Evolutionary conservation across 1,140 invertebrate species (phyloP), one percentile per base, ranked within the genome.

Genomic region (Pachypeltis micranthus): DNA sequence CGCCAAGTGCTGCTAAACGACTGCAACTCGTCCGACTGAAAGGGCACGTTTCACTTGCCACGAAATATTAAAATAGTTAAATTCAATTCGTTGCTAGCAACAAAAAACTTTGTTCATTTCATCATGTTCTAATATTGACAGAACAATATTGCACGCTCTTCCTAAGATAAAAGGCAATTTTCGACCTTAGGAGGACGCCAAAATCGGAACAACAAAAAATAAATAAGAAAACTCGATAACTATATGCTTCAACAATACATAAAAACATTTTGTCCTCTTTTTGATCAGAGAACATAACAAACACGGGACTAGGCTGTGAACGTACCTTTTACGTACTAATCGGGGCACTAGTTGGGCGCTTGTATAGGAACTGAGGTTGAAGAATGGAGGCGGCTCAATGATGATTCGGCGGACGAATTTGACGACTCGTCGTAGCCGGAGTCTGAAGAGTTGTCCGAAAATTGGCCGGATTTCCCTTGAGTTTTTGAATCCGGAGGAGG

Each of bases 361-460:
- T 62, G 44, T 62, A 28, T 51, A 51, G 47, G 25, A 62, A 51
- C 60, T 51, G 44, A 23, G 44, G 64, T 26, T 55, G 55, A 26
- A 25, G 44, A 57, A 25, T 34, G 29, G 60, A 4, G 12, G 47
- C 7, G 12, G 47, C 12, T 16, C 4, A 21, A 4, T 10, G 7
- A 16, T 10, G 47, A 51, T 21, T 59, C 44, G 62, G 61, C 16
- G 51, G 57, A 44, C 25, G 60, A 80, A 71, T 82, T 83, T 25
- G 80, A 81, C 56, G 78, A 81, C 67, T 83, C 81, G 66, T 84
- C 81, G 67, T 83, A 83, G 14, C 81, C 81, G 14, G 81, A 83
- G 71, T 83, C 81, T 3, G 81, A 81, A 31, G 81, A 81, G 39
- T 76, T 80, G 65, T 82, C 81, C 67, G 79, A 81, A 71, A 80